Conservation (phyloP, 2,888 invertebrate species). For the Fragum sueziense region DNA sequence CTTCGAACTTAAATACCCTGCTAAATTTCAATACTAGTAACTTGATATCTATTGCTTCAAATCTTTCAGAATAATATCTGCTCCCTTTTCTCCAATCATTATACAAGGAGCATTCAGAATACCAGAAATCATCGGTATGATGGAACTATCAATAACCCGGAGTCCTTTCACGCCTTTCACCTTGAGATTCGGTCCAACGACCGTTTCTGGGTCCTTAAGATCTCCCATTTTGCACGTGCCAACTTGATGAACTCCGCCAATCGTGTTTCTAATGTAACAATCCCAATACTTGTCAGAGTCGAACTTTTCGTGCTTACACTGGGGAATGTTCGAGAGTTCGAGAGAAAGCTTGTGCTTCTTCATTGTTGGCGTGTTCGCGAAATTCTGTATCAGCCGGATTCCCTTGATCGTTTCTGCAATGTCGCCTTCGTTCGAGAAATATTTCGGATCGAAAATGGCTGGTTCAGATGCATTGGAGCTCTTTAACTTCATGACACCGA, state of each 20-base stretch:
- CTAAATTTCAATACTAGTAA: too few relatives aligned
- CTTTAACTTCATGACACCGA: conserved; percentile 90
- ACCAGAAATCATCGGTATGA: conserved; percentile 40
- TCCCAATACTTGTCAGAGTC: conserved; percentile 32
- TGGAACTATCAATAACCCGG: conserved; percentile 40
- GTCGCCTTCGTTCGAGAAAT: conserved; percentile 85
- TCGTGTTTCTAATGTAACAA: conserved; percentile 35
- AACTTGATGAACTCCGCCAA: conserved; percentile 23
- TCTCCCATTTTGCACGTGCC: conserved; percentile 48
- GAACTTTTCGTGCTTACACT: conserved; percentile 28
- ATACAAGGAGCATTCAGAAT: conserved; percentile 47
- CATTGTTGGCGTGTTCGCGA: conserved; percentile 28
- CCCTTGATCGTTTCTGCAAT: conserved; percentile 36
- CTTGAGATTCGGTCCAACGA: conserved; percentile 36
- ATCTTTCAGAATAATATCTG: conserved; percentile 32
- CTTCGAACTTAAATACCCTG: too few relatives aligned
- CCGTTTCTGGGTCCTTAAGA: conserved; percentile 14
- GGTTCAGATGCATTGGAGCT: conserved; percentile 89
- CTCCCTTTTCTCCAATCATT: conserved; percentile 52
- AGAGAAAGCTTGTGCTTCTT: conserved; percentile 21
- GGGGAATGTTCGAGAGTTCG: not conserved
- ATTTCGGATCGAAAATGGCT: conserved; percentile 94
- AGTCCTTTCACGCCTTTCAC: conserved; percentile 42
- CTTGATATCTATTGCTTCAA: not conserved
- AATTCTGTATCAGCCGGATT: conserved; percentile 11